Evolutionary conservation across 2,888 invertebrate species (phyloP).

Genomic region (Capitulum mitella): DNA sequence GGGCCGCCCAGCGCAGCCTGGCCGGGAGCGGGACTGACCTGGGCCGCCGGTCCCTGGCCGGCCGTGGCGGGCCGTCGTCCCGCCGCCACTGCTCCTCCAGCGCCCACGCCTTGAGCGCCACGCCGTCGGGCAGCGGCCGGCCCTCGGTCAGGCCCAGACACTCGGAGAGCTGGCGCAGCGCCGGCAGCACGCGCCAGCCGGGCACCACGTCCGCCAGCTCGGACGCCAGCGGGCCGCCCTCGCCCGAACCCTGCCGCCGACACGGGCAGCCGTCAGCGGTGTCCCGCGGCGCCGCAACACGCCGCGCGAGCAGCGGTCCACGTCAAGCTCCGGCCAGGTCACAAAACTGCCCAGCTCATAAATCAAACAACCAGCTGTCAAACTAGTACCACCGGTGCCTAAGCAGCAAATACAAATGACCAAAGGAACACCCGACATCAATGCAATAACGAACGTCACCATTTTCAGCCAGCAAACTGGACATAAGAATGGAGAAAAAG

Average conservation of each 20-base stretch:
- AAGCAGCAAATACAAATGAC: too few species aligned
- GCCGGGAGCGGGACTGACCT: neutral
- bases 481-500: too few species aligned
- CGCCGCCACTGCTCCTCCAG: constrained; percentile 20
- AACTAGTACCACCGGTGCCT: too few species aligned
- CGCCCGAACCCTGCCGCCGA: neutral
- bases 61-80: neutral
- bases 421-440: too few species aligned
- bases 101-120: constrained; percentile 13
- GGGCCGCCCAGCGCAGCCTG: neutral
- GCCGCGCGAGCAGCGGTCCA: too few species aligned
- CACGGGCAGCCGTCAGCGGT: neutral
- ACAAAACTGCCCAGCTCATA: too few species aligned
- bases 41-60: neutral
- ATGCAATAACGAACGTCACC: too few species aligned
- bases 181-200: constrained; percentile 14
- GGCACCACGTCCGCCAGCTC: neutral
- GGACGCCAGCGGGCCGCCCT: neutral
- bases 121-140: neutral
- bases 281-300: too few species aligned
- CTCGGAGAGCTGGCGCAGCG: neutral
- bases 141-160: neutral
- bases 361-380: too few species aligned
- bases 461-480: too few species aligned
- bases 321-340: too few species aligned